These are phyloP conservation scores for Chloropsis hardwickii DNA, from an alignment of 2,113 vertebrate genomes.

Conservation along the genomic window DNA sequence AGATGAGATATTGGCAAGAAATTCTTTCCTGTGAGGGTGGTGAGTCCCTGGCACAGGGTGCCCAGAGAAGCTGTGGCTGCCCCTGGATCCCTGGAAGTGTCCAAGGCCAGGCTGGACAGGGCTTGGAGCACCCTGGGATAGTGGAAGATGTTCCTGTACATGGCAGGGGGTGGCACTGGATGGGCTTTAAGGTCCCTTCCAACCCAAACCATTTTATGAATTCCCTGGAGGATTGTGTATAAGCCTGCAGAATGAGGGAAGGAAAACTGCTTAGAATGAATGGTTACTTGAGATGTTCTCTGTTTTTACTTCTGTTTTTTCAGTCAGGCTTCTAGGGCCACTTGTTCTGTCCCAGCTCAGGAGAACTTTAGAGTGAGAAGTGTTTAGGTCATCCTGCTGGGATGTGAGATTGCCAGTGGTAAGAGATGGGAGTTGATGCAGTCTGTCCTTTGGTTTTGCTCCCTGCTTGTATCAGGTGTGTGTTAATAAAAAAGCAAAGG, in stretches of 20 bases:
- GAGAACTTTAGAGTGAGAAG: not conserved
- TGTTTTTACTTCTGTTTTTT: not conserved
- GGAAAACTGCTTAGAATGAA: not conserved
- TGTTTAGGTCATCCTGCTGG: not conserved
- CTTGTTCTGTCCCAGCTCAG: not conserved
- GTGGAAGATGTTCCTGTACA: not conserved
- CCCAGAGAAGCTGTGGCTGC: not conserved
- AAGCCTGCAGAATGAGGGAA: not conserved
- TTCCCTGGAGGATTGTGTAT: not conserved
- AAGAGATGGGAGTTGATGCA: not conserved
- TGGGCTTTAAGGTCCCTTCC: not conserved
- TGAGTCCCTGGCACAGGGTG: not conserved
- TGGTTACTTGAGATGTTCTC: not conserved
- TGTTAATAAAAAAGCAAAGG: not conserved
- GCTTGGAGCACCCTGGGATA: accelerated
- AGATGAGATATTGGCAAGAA: not conserved
- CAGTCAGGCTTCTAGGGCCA: not conserved
- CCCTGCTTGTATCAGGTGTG: not conserved
- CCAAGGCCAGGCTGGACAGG: accelerated
- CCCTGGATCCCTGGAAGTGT: not conserved
- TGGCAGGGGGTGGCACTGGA: not conserved
- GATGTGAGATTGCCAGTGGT: not conserved
- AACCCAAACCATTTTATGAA: not conserved
- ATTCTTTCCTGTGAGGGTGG: not conserved
- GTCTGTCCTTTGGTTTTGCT: not conserved